Evolutionary conservation across 2,888 invertebrate genomes (phyloP).

Genomic region (Agriopis leucophaearia): DNA sequence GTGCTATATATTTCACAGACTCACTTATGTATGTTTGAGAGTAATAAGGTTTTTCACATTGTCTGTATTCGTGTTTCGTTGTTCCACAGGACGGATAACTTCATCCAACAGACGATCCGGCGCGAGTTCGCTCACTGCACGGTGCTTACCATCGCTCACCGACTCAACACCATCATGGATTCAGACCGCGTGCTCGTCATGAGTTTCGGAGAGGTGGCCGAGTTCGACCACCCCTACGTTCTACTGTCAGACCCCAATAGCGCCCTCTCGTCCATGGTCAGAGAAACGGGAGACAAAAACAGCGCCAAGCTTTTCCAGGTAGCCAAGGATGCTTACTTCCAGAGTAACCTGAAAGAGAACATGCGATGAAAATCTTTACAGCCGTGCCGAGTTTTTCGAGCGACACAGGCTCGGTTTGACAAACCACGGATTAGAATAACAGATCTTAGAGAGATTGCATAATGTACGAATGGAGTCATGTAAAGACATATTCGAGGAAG

Average conservation of each 20-base stretch:
- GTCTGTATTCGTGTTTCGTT: background rate
- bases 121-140: constrained; percentile 92
- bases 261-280: constrained; percentile 85
- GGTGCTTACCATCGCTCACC: constrained; percentile 96
- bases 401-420: background rate
- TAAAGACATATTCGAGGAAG: background rate
- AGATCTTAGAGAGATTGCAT: constrained; percentile 13
- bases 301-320: constrained; percentile 77
- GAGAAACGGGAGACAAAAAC: constrained; percentile 87
- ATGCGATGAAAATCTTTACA: constrained; percentile 53
- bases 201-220: constrained; percentile 86
- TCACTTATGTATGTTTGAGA: background rate
- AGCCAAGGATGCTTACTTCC: constrained; percentile 78
- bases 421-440: constrained; percentile 12
- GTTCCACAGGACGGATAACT: constrained; percentile 88
- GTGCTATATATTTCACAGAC: background rate
- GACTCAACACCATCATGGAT: constrained; percentile 97
- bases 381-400: background rate
- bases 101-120: constrained; percentile 94
- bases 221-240: constrained; percentile 89
- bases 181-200: constrained; percentile 92
- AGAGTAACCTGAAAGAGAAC: constrained; percentile 69
- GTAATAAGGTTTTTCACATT: background rate
- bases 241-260: constrained; percentile 84
- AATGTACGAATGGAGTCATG: background rate